Conservation (phyloP, 2,888 invertebrate genomes). For the Acronicta psi region DNA sequence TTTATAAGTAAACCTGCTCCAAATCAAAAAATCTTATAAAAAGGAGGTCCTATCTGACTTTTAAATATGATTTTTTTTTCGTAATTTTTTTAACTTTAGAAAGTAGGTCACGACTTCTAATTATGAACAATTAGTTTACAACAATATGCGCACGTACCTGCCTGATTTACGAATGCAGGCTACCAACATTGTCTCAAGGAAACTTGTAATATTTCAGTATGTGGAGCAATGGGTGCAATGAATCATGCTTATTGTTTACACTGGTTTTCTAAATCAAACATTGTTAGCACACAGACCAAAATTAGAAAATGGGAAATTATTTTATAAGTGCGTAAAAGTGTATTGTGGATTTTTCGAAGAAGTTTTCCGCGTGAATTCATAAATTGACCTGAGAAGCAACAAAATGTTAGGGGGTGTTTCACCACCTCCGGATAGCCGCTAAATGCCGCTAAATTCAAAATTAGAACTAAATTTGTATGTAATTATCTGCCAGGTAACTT, state of each 20-base stretch:
- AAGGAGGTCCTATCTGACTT: too few species aligned
- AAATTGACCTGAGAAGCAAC: too few species aligned
- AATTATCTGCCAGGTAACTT: too few species aligned
- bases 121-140: constrained; percentile 8
- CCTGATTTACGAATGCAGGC: constrained; percentile 45
- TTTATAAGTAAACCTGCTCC: too few species aligned
- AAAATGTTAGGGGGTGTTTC: too few species aligned
- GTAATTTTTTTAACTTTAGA: background rate
- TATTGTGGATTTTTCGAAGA: background rate
- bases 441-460: too few species aligned
- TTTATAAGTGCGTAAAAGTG: constrained; percentile 23
- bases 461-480: too few species aligned
- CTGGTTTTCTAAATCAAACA: constrained; percentile 67
- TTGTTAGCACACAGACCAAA: constrained; percentile 65
- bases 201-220: constrained; percentile 65
- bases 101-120: constrained; percentile 11
- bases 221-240: constrained; percentile 72
- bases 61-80: background rate
- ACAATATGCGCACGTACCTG: constrained; percentile 26
- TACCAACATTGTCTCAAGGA: constrained; percentile 62
- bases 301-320: constrained; percentile 56
- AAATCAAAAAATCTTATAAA: too few species aligned
- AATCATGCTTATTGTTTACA: constrained; percentile 73
- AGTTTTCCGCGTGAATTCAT: too few species aligned
- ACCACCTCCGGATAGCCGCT: too few species aligned